Base-by-base conservation (phyloP, 1,140 invertebrate genomes). In the Anagrus nilaparvatae region DNA sequence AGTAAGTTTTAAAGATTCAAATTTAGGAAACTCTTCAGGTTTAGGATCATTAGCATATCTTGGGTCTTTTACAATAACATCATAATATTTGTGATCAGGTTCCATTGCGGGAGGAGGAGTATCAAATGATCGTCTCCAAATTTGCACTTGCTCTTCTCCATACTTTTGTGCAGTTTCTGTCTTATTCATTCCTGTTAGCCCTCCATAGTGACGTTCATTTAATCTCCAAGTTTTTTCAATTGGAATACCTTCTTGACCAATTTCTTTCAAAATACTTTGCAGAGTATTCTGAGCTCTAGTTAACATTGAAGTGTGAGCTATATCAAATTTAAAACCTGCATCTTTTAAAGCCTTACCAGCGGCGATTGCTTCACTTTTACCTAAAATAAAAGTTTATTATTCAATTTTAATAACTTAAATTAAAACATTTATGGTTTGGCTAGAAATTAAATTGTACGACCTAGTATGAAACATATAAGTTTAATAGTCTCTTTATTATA, bases 141-240 rank as follows among this genome's bases (percentile, higher is more conserved):
- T 92, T 73, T 94, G 78, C 8, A 90, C 83, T 72, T 82, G 63
- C 25, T 83, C 85, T 63, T 96, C 91, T 1, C 92, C 92, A 68
- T 95, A 93, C 60, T 95, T 96, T 8, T 81, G 82, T 43, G 92
- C 92, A 13, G 92, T 97, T 71, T 96, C 92, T 4, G 90, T 81
- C 66, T 97, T 97, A 58, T 97, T 92, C 41, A 96, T 73, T 7
- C 92, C 93, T 40, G 91, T 95, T 1, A 97, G 71, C 29, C 84
- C 90, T 52, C 93, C 93, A 62, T 97, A 96, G 62, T 96, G 92
- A 53, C 93, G 77, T 65, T 97, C 92, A 61, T 96, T 97, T 1
- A 96, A 65, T 23, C 91, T 73, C 92, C 92, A 96, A 3, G 88
- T 88, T 61, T 89, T 86, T 6, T 77, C 53, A 29, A 88, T 72